phyloP scores from a whole-genome alignment of 2,113 vertebrate genomes.

The Struthidea cinerea region DNA sequence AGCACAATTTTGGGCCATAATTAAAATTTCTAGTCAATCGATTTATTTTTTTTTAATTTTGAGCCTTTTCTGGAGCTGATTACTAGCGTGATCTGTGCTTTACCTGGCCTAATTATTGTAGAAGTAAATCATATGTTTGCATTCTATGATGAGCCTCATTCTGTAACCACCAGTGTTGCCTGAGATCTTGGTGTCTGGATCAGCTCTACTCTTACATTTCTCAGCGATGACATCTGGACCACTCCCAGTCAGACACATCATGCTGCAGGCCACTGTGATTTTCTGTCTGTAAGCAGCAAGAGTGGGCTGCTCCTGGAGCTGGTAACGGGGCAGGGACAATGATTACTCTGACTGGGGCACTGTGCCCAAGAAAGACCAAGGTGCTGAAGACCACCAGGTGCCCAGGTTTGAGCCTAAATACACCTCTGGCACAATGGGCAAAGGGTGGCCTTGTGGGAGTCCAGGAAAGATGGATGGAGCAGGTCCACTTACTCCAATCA shows the following conservation, averaged over 20 bases:
- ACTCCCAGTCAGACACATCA: not conserved
- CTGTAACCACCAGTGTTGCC: not conserved
- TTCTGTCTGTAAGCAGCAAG: not conserved
- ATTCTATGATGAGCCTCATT: not conserved
- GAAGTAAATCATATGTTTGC: not conserved
- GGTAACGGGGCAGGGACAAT: not conserved
- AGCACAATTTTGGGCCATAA: not conserved
- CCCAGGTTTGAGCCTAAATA: not conserved
- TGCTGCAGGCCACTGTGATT: not conserved
- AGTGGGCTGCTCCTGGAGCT: not conserved
- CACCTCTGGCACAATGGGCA: not conserved
- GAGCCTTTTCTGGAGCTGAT: not conserved
- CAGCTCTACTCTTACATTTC: not conserved
- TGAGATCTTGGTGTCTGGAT: not conserved
- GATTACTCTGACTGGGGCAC: not conserved
- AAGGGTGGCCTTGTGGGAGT: not conserved
- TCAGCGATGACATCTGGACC: not conserved
- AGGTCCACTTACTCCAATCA: not conserved
- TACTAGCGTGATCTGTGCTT: not conserved
- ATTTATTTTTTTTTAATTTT: not conserved
- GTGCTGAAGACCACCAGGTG: not conserved
- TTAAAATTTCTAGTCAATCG: not conserved
- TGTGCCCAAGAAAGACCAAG: not conserved
- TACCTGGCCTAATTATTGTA: not conserved
- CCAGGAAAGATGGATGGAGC: not conserved